Evolutionary conservation across 2,888 invertebrate species (phyloP), one percentile per base, ranked within the genome.

Genomic region (Leptinotarsa haldemani): DNA sequence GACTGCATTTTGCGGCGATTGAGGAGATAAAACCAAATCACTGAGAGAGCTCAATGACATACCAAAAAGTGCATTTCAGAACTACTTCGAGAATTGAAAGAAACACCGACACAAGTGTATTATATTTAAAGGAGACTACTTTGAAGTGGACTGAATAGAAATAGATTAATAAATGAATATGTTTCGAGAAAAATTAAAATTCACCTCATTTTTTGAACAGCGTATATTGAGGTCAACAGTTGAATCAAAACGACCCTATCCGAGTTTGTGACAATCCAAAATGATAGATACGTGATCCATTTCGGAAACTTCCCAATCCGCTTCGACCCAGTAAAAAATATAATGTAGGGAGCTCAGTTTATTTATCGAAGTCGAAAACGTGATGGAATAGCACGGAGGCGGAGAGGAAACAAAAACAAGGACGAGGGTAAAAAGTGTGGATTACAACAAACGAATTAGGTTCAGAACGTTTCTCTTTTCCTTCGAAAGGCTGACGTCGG

Each of bases 241-340:
- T 15, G 22, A 22, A 56, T 22, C 22, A 22, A 15, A 56, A 15
- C 5, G 15, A 50, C 20, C 4, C 15, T 16, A 56, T 13, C 3
- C 4, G 22, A 7, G 20, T 56, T 56, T 22, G 56, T 20, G 13
- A n/a, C 64, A 46, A 47, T 20, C 64, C 69, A 65, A 65, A 64
- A 69, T 58, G 56, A 30, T 50, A 58, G 56, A 65, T 69, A 73
- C 73, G 73, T 73, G 73, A 73, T 61, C 53, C 66, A 73, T 69
- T 65, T 65, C 12, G 61, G n/a, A 61, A 30, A 61, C 61, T 9
- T 40, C 30, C 18, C 30, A 15, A 30, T 40, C 13, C n/a, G 16
- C 40, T 16, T 16, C 7, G 18, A 56, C 3, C 18, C 56, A 18
- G 56, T 18, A 18, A 56, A 56, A 56, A 56, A 56, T 56, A 12